These are phyloP conservation scores for Liolophura sinensis DNA, from an alignment of 1,140 invertebrate genomes.

Conservation along the genomic window DNA sequence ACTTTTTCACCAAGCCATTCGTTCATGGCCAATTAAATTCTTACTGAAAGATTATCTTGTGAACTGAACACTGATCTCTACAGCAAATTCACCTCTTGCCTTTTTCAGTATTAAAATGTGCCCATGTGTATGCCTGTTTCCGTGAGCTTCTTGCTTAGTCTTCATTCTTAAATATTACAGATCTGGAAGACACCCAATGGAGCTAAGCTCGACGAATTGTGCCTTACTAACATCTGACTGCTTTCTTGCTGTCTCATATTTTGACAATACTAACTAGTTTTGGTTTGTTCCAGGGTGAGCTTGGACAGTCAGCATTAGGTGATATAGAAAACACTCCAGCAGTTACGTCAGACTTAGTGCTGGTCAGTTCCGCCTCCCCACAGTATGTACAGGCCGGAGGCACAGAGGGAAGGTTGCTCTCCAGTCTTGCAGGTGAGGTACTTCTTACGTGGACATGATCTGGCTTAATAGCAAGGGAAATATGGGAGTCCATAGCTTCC, in stretches of 20 bases:
- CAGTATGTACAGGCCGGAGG: conserved; percentile 9
- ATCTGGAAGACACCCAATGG: conserved; percentile 6
- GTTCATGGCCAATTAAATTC: too few species aligned
- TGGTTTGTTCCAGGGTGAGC: background rate
- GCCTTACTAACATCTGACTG: background rate
- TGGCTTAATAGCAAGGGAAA: too few species aligned
- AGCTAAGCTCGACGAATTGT: background rate
- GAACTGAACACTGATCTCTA: too few species aligned
- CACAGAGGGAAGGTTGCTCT: background rate
- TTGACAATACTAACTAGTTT: background rate
- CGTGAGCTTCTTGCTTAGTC: too few species aligned
- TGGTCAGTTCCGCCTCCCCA: conserved; percentile 5
- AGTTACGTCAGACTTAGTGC: conserved; percentile 5
- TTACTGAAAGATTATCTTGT: too few species aligned
- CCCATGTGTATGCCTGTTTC: too few species aligned
- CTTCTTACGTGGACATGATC: too few species aligned
- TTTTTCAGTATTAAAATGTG: too few species aligned
- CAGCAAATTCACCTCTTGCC: too few species aligned
- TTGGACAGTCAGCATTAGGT: background rate
- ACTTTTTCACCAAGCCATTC: too few species aligned
- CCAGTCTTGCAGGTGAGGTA: background rate
- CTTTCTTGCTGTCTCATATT: background rate
- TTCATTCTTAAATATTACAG: background rate
- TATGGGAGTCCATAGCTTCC: too few species aligned
- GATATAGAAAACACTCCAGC: background rate